Evolutionary conservation across 2,888 invertebrate genomes (phyloP), one percentile per base, ranked within the genome.

Genomic region (Hanleya hanleyi): DNA sequence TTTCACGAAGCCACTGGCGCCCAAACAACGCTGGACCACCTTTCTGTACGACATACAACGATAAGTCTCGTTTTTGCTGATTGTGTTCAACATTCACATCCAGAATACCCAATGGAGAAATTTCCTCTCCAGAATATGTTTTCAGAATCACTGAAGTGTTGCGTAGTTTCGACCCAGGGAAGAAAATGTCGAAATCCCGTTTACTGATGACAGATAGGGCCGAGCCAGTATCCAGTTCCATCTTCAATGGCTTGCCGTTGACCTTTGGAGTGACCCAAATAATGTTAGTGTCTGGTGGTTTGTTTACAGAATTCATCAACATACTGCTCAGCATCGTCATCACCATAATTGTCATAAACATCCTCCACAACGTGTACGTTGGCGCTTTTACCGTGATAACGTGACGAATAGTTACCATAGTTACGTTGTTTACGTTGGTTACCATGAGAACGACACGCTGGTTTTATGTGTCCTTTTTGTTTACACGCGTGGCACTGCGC

Each of bases 221-320:
- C 0, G 37, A 51, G 15, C 69, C 51, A 69, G 69, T 57, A 51
- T 77, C 79, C 4, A 81, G 36, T 73, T 81, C 79, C 78, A 77
- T 80, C 9, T 69, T 69, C 4, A 74, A 3, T 12, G 9, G 1
- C 38, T 62, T 67, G 1, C 73, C 74, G 41, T 77, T 73, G 9
- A 80, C 50, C 22, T 12, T 32, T 32, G 33, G 7, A 37, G 15
- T 22, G 15, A 64, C 38, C 36, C 64, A 64, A 29, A 64, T 64
- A 35, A 35, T 2, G n/a, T n/a, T n/a, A n/a, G n/a, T n/a, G n/a
- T n/a, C n/a, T n/a, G n/a, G n/a, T n/a, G n/a, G n/a, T n/a, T n/a
- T n/a, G n/a, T n/a, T n/a, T n/a, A n/a, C n/a, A n/a, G n/a, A n/a
- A n/a, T n/a, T n/a, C n/a, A n/a, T n/a, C n/a, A n/a, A n/a, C n/a